Evolutionary conservation across 2,797 vertebrate genomes (phyloP), one percentile per base, ranked within the genome.

Genomic region (Brachyrhaphis roseni): DNA sequence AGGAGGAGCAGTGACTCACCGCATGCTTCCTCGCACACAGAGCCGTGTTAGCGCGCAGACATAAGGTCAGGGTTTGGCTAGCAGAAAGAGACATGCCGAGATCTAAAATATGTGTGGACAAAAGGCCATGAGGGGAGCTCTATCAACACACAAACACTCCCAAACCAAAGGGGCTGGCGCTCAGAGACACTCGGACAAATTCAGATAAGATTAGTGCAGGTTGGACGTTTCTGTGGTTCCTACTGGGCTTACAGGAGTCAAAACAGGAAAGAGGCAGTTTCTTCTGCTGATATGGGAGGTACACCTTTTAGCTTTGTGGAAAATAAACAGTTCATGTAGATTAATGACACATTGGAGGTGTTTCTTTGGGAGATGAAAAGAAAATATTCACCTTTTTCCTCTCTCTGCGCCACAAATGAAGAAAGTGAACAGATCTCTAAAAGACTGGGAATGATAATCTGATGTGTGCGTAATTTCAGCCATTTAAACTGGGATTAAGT

Each of bases 1-100:
- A 77, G 78, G 87, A 80, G 68, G 43, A 90, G 74, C 41, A 26
- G 64, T 89, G 90, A 93, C 84, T 92, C 89, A 91, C 45, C 83
- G 66, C 82, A 51, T 49, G 31, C 51, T 72, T 78, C 78, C 72
- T 46, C 46, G 64, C 55, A 78, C 59, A 11, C 59, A n/a, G 13
- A 45, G 53, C 8, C 36, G 72, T 41, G 18, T 43, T 45, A 75
- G 64, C 84, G 59, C 70, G 49, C 6, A 1, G 62, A 83, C 84
- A 77, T 4, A 80, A 82, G 79, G 80, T 88, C 87, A 86, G 79
- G 78, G 82, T 46, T 76, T 20, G 74, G 79, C 83, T 49, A 66
- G 7, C 41, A 80, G 78, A 84, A 74, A 72, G 81, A 86, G 84
- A 91, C 87, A 75, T 73, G 57, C 1, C 1, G 43, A 82, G 83